Base-by-base conservation (phyloP, 2,888 invertebrate genomes). In the Drosophila robusta region DNA sequence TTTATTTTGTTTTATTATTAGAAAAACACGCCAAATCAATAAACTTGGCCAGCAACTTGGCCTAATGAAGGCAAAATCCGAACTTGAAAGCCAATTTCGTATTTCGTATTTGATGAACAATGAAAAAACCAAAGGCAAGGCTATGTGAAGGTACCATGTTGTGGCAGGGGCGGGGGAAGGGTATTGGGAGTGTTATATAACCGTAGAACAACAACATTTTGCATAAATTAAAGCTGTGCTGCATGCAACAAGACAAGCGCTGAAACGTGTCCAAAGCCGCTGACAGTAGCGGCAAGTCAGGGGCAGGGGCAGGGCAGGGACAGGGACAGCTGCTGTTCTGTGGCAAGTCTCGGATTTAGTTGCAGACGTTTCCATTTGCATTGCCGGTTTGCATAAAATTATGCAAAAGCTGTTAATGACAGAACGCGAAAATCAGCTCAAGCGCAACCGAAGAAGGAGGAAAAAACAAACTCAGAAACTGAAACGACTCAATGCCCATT, bases 341-440 rank as follows among this genome's bases (percentile, higher is more conserved):
- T 18, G n/a, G 46, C 29, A 32, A 41, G 60, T 47, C 46, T 61
- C 32, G 1, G 62, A 24, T 42, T 41, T 62, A 39, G 65, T 54
- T 54, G 57, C 57, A 39, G 38, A n/a, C 36, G 32, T 47, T 26
- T 41, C 22, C 34, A 67, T 55, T 52, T 67, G 46, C 67, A 66
- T 50, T 41, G 61, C 51, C 9, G 14, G 24, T 24, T 54, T 56
- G 87, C 78, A 89, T 84, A 73, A 80, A 84, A 89, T 89, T 84
- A 88, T 51, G 62, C 76, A 76, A 87, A 78, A 75, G 87, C 76
- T 85, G 87, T 84, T 89, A 85, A 89, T 89, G 85, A 87, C 61
- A 51, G 58, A 63, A 56, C 47, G 67, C 57, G 56, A 57, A 49
- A 62, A 70, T 60, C 56, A 69, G 64, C 68, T 72, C 63, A 52